These are phyloP conservation scores for Gastracanthus pulcherrimus DNA, from an alignment of 2,888 invertebrate genomes.

Conservation along the genomic window DNA sequence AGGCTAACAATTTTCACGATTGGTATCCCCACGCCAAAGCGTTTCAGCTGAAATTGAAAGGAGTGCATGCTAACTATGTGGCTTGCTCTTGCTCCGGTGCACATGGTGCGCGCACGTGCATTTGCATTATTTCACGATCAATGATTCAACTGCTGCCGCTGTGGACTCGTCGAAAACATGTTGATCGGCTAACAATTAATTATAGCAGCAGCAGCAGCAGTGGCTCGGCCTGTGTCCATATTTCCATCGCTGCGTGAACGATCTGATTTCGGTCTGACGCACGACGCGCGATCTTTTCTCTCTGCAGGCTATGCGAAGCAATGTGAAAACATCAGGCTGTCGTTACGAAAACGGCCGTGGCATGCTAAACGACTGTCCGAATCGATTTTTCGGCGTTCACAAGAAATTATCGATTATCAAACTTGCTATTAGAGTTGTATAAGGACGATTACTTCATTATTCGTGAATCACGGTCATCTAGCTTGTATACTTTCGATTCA, in stretches of 20 bases:
- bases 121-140: not conserved
- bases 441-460: not conserved
- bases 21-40: not conserved
- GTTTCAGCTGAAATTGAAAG: not conserved
- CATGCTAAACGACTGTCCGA: too few species aligned
- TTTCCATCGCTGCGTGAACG: not conserved
- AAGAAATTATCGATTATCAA: not conserved
- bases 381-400: too few species aligned
- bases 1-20: not conserved
- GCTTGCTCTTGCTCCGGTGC: too few species aligned
- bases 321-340: not conserved
- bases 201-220: not conserved
- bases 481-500: not conserved
- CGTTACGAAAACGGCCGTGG: constrained; percentile 3
- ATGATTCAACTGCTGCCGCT: not conserved
- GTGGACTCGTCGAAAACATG: not conserved
- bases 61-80: not conserved
- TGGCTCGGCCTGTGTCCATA: not conserved
- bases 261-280: constrained; percentile 11
- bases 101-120: not conserved
- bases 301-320: not conserved
- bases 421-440: not conserved
- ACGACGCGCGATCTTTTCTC: not conserved
- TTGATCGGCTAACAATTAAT: constrained; percentile 5
- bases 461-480: not conserved